phyloP scores from a whole-genome alignment of 2,113 vertebrate species.

The Hippocampus mohnikei region DNA sequence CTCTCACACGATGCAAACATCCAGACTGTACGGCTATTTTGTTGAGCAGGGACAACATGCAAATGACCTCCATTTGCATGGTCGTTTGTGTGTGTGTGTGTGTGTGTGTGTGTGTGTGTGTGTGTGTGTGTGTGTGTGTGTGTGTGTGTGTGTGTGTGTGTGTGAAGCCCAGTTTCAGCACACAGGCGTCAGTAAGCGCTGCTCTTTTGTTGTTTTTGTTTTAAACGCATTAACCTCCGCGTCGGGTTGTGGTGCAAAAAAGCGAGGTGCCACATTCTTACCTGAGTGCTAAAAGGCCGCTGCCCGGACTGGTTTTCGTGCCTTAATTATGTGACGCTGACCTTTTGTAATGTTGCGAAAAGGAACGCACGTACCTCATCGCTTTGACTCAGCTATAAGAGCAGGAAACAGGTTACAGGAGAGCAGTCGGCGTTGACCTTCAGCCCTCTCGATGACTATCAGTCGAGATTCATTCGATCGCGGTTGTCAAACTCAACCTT shows the following conservation, averaged over 20 bases:
- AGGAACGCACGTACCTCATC: not conserved
- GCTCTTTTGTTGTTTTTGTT: slow-evolving; percentile 44
- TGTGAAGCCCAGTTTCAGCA: slow-evolving; percentile 6
- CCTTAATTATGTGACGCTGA: not conserved
- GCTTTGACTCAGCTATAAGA: not conserved
- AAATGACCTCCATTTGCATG: slow-evolving; percentile 65
- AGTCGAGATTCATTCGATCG: not conserved
- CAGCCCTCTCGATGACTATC: not conserved
- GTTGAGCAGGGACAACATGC: slow-evolving; percentile 30
- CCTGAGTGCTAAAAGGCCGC: slow-evolving; percentile 34
- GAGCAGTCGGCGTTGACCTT: not conserved
- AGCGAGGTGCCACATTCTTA: slow-evolving; percentile 41
- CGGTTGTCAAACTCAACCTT: not conserved
- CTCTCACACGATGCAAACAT: not conserved
- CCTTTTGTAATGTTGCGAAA: slow-evolving; percentile 1
- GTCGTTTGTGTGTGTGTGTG: not conserved
- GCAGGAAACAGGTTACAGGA: not conserved
- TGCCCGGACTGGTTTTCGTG: slow-evolving; percentile 30
- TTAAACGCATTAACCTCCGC: slow-evolving; percentile 39
- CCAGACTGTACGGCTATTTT: not conserved
- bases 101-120: not conserved
- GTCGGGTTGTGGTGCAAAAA: slow-evolving; percentile 23
- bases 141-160: not conserved
- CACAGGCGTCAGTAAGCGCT: slow-evolving; percentile 32
- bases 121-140: not conserved